A percentile compares a stretch with the other conserved stretches of the same genome.
Conservation (phyloP, 1,140 invertebrate genomes). For the Oscheius sp. region DNA sequence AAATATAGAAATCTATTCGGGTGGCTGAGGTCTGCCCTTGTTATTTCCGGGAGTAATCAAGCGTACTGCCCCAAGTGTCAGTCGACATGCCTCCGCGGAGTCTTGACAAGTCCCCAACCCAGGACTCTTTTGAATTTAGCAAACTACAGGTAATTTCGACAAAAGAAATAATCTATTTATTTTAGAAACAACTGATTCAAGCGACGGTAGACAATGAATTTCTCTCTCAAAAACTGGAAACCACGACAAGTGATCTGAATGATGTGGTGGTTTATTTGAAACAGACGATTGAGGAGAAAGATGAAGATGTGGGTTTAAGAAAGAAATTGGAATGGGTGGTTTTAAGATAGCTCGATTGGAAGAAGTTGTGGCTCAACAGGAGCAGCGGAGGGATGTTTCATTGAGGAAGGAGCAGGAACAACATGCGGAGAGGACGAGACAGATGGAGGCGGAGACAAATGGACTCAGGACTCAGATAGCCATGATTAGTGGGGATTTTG, state of each 20-base stretch:
- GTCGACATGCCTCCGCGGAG: too few relatives aligned
- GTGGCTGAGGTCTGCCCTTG: too few relatives aligned
- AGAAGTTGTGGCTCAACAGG: not conserved
- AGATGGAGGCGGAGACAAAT: not conserved
- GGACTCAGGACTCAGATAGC: not conserved
- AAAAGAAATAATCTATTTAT: too few relatives aligned
- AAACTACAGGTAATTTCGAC: too few relatives aligned
- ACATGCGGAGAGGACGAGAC: not conserved
- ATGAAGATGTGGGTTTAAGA: not conserved
- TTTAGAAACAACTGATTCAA: not conserved
- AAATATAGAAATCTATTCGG: not conserved
- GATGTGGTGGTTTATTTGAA: not conserved
- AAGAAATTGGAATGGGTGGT: not conserved
- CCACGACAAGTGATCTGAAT: not conserved
- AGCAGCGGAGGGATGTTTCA: not conserved
- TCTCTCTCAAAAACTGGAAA: not conserved
- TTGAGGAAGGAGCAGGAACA: not conserved
- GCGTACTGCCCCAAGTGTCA: too few relatives aligned
- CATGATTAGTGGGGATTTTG: not conserved
- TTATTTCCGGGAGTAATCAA: too few relatives aligned
- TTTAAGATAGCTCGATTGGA: not conserved
- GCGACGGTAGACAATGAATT: not conserved
- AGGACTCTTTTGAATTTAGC: too few relatives aligned
- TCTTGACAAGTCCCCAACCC: too few relatives aligned
- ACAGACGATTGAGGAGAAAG: not conserved